These are phyloP conservation scores for Leucozona laternaria DNA, from an alignment of 2,888 invertebrate genomes.

Conservation along the genomic window DNA sequence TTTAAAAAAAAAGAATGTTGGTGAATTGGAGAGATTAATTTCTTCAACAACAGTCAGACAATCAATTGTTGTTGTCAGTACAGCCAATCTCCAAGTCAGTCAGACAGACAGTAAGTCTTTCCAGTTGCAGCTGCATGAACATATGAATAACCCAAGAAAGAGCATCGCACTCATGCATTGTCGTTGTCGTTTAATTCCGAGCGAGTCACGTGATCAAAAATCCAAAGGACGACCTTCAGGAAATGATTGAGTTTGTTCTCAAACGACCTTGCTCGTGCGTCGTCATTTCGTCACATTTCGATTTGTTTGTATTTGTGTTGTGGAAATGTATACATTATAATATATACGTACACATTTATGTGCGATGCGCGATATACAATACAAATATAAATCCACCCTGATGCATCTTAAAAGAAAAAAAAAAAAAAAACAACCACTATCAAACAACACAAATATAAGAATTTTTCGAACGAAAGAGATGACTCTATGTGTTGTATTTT, in stretches of 20 bases:
- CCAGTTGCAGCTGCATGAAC: not conserved
- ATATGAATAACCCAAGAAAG: conserved; percentile 2
- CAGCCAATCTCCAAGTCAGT: not conserved
- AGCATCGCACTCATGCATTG: conserved; percentile 51
- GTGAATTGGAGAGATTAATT: not conserved
- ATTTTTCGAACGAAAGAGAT: conserved; percentile 63
- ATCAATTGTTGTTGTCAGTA: not conserved
- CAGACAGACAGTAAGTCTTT: not conserved
- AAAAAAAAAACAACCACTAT: conserved; percentile 35
- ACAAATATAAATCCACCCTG: conserved; percentile 45
- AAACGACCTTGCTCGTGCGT: conserved; percentile 83
- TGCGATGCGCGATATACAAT: conserved; percentile 25
- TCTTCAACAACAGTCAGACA: not conserved
- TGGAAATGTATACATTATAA: not conserved
- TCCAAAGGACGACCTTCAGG: conserved; percentile 84
- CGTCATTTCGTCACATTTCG: conserved; percentile 67
- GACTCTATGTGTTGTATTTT: conserved; percentile 35
- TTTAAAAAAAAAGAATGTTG: conserved; percentile 3
- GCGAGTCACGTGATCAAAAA: conserved; percentile 79
- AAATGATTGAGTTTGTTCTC: conserved; percentile 84
- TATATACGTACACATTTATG: not conserved
- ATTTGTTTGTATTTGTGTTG: conserved; percentile 21
- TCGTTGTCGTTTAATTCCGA: conserved; percentile 48
- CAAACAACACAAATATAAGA: conserved; percentile 38
- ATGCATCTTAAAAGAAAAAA: conserved; percentile 19